A percentile compares a stretch with the other conserved stretches of the same genome.
These are phyloP conservation scores for Taeniopygia guttata DNA, from an alignment of 2,797 vertebrate genomes.

Conservation along the genomic window DNA sequence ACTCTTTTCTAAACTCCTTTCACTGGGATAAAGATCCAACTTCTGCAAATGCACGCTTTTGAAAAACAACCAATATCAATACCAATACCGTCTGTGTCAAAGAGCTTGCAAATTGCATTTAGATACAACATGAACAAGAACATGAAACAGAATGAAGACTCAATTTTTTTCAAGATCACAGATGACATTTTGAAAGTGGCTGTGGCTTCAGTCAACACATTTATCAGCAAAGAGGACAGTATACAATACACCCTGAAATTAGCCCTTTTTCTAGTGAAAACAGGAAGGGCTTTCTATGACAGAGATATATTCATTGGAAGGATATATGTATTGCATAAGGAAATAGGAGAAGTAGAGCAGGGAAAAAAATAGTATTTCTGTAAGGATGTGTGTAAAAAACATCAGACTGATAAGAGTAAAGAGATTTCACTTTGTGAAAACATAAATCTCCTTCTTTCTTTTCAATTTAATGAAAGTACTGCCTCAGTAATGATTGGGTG, in stretches of 20 bases:
- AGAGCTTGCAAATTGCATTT: not conserved
- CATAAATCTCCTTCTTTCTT: not conserved
- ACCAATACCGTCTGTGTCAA: not conserved
- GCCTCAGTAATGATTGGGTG: not conserved
- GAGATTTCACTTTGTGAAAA: not conserved
- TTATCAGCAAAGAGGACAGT: not conserved
- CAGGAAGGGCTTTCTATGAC: not conserved
- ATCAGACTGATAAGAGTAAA: not conserved
- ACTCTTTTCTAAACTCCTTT: not conserved
- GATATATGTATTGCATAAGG: not conserved
- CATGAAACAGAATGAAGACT: not conserved
- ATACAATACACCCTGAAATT: not conserved
- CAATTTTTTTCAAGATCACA: not conserved
- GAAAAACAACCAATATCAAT: not conserved
- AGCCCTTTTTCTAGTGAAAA: not conserved
- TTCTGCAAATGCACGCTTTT: rapidly evolving
- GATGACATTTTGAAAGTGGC: not conserved
- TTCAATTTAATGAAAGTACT: not conserved
- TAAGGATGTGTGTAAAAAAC: not conserved
- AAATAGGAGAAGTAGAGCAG: not conserved
- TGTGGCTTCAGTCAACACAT: not conserved
- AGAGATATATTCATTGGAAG: not conserved
- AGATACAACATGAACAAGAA: not conserved
- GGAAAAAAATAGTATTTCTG: not conserved
- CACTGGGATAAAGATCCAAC: not conserved